A percentile compares a stretch with the other conserved stretches of the same genome.
Conservation (phyloP, 1,140 invertebrate genomes). For the Drosophila tani region DNA sequence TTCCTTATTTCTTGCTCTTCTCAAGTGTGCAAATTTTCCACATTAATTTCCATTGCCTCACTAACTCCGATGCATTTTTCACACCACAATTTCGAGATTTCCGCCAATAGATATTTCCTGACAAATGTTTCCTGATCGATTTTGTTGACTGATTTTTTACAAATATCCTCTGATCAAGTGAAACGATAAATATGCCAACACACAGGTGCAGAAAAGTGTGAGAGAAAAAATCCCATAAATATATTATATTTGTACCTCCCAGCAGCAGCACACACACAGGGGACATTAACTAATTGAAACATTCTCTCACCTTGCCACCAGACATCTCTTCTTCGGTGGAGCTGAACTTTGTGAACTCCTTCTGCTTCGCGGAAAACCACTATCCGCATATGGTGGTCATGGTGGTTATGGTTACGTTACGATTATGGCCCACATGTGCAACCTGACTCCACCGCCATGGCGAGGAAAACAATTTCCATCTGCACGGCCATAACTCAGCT, state of each 20-base stretch:
- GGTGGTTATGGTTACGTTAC: constrained; percentile 38
- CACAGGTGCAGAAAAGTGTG: constrained; percentile 21
- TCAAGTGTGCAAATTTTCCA: constrained; percentile 34
- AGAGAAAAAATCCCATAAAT: constrained; percentile 18
- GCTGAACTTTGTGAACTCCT: constrained; percentile 50
- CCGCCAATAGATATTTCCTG: constrained; percentile 64
- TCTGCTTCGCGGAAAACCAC: constrained; percentile 40
- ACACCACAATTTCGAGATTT: constrained; percentile 57
- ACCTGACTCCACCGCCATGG: constrained; percentile 50
- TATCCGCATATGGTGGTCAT: constrained; percentile 43
- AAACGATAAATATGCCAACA: constrained; percentile 13
- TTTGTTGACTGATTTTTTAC: constrained; percentile 41
- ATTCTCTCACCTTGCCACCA: constrained; percentile 55
- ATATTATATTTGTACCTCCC: background rate
- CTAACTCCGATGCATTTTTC: constrained; percentile 27
- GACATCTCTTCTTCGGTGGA: constrained; percentile 26
- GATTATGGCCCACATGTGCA: constrained; percentile 51
- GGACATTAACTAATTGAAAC: constrained; percentile 58
- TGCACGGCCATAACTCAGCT: constrained; percentile 75
- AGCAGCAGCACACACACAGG: background rate
- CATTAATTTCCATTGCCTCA: constrained; percentile 49
- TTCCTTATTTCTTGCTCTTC: constrained; percentile 3
- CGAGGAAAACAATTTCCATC: constrained; percentile 76
- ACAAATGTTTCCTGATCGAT: constrained; percentile 58
- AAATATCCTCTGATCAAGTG: constrained; percentile 22